Conservation (phyloP, 1,140 invertebrate species). For the Oppia nitens region DNA sequence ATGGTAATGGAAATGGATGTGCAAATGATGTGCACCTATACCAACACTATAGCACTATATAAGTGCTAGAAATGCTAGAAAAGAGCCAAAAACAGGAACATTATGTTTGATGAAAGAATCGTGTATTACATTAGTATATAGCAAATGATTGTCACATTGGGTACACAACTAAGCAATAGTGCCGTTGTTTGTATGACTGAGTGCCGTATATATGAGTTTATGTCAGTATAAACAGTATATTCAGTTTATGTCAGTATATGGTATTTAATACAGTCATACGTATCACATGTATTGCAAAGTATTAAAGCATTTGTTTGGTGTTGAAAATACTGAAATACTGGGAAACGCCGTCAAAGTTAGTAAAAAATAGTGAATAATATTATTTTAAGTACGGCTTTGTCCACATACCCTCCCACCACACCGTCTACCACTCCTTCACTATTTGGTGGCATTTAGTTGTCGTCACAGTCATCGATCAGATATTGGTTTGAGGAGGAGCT, state of each 20-base stretch:
- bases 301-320: neutral
- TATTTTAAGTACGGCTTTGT: neutral
- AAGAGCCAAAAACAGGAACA: neutral
- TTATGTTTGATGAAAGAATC: neutral
- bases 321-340: neutral
- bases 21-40: neutral
- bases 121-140: neutral
- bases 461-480: neutral
- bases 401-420: neutral
- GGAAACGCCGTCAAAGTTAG: neutral
- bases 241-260: neutral
- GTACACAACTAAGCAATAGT: neutral
- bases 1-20: too few relatives aligned
- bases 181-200: too few relatives aligned
- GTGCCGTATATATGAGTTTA: too few relatives aligned
- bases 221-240: too few relatives aligned
- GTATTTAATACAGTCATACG: neutral
- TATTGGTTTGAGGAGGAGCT: neutral
- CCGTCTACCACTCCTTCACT: neutral
- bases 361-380: neutral
- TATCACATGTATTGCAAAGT: neutral
- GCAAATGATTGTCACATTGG: neutral
- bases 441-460: neutral
- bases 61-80: too few relatives aligned
- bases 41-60: neutral